Base-by-base conservation (phyloP, 2,113 vertebrate species). In the Cryptotis parvus region DNA sequence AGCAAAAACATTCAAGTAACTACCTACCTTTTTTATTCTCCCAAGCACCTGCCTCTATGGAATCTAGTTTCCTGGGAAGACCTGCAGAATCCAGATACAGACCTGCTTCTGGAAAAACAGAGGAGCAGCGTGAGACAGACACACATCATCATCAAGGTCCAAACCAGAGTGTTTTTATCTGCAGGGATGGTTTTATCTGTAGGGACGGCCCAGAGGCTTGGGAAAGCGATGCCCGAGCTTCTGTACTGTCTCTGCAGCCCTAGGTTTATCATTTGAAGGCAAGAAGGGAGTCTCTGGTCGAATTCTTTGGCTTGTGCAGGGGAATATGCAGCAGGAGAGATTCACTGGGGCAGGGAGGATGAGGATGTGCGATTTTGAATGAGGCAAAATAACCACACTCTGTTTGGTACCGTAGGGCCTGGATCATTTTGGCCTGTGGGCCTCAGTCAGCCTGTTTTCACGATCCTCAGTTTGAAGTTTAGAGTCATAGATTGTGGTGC, bases 91-190 rank as follows among this genome's bases (percentile, higher is more conserved):
- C 69, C 20, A 88, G n/a, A 68, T 69, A 35, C 74, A 91, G 43
- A 63, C 72, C 35, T 79, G 24, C 70, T 89, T 66, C 79, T 76
- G 33, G 10, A 39, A 63, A 94, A 88, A 84, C 31, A 78, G 69
- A 49, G 24, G 43, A 41, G 43, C 73, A 73, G 65, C 61, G 24
- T 12, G 35, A 18, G 58, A 70, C 39, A 15, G 63, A 65, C 78
- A 58, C 69, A 29, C 20, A 84, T 15, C 6, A 18, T 78, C 45
- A 52, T 11, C 45, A 69, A 63, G 9, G 35, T 45, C 61, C 49
- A 87, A 65, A 58, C 41, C 11, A 55, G 9, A 52, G 26, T 69
- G 20, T 88, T 16, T 79, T 91, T 89, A 39, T 58, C 58, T 68
- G 0, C 27, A 41, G 68, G 6, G 10, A 12, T 49, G 45, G 73